Conservation (phyloP, 1,140 invertebrate genomes). For the Orchestia grillus region DNA sequence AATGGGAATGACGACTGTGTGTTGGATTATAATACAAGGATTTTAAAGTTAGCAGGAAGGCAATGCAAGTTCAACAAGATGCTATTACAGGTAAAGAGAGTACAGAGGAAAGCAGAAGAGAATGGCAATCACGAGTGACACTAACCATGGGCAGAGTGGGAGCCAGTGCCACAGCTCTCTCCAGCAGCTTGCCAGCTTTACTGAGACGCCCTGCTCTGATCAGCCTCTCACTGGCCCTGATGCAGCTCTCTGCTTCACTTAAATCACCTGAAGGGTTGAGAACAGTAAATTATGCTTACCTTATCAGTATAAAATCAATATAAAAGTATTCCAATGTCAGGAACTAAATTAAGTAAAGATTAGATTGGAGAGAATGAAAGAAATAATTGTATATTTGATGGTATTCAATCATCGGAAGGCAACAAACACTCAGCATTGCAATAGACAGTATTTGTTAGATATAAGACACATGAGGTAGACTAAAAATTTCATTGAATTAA, state of each 20-base stretch:
- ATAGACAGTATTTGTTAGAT: background rate
- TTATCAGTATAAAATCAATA: too few species aligned
- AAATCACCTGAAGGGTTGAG: background rate
- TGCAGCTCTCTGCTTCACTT: slow-evolving; percentile 38
- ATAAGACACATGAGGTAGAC: background rate
- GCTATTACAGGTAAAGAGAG: background rate
- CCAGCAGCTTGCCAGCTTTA: slow-evolving; percentile 89
- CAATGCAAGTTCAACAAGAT: too few species aligned
- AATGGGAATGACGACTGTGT: too few species aligned
- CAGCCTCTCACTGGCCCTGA: slow-evolving; percentile 85
- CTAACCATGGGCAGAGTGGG: slow-evolving; percentile 90
- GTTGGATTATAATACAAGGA: too few species aligned
- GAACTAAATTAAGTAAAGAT: too few species aligned
- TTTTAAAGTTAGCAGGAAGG: too few species aligned
- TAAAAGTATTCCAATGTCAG: too few species aligned
- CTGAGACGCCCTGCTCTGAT: slow-evolving; percentile 84
- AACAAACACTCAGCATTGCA: background rate
- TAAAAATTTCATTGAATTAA: too few species aligned
- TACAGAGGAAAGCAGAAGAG: background rate
- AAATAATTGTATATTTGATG: background rate
- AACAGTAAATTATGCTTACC: background rate
- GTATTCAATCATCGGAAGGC: background rate
- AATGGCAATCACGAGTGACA: background rate
- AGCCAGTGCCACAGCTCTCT: slow-evolving; percentile 90
- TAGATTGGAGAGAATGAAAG: too few species aligned